Evolutionary conservation across 2,888 invertebrate species (phyloP).

Genomic region (Cephus spinipes): DNA sequence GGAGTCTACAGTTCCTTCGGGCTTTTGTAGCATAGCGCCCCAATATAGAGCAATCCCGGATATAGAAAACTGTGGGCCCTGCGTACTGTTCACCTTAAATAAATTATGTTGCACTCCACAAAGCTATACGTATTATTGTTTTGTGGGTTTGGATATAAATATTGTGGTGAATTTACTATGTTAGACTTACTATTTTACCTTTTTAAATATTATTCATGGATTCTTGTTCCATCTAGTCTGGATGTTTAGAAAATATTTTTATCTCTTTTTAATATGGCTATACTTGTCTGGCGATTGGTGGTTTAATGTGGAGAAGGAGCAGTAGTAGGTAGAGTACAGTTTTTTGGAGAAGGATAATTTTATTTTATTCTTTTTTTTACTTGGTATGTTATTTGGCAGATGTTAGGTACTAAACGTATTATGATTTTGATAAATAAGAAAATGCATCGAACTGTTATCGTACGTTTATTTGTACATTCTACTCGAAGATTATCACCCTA

Average conservation of each 20-base stretch:
- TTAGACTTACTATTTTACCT: neutral
- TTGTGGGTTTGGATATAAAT: neutral
- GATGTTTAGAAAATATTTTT: neutral
- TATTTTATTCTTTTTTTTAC: neutral
- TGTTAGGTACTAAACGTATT: neutral
- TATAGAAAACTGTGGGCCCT: conserved; percentile 20
- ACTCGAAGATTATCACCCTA: neutral
- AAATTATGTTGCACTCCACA: neutral
- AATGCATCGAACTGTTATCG: neutral
- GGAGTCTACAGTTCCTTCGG: conserved; percentile 37
- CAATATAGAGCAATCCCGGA: conserved; percentile 32
- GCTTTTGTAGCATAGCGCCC: conserved; percentile 38
- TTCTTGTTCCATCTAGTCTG: neutral
- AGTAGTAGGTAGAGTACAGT: neutral
- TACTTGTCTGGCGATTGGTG: neutral
- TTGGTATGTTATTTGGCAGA: neutral
- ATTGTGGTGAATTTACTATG: neutral
- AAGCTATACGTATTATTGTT: neutral
- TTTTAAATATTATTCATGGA: neutral
- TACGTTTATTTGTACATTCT: neutral
- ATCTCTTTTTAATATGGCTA: neutral
- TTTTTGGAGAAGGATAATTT: neutral
- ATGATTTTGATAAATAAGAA: neutral
- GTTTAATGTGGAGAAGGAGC: neutral
- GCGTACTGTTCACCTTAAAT: neutral